phyloP scores from a whole-genome alignment of 2,113 vertebrate genomes.

The Psilopsiagon aymara region DNA sequence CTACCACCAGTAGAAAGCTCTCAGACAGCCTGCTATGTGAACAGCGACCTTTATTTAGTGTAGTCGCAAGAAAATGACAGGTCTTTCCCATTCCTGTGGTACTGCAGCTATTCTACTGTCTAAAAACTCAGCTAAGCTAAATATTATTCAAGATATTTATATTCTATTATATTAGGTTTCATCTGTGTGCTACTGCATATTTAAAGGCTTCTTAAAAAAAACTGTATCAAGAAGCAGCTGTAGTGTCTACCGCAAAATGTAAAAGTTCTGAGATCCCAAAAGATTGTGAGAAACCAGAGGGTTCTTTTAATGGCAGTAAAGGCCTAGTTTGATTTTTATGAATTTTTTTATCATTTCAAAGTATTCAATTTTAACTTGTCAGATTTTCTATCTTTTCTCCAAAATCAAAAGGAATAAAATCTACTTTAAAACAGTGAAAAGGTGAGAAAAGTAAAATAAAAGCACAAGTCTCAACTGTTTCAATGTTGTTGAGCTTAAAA shows the following conservation, averaged over 20 bases:
- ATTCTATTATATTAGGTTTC: background rate
- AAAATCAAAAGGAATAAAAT: background rate
- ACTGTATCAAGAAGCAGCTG: background rate
- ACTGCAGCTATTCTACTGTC: background rate
- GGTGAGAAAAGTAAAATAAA: background rate
- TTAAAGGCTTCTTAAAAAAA: background rate
- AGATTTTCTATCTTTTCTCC: background rate
- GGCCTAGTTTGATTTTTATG: background rate
- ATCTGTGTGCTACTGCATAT: background rate
- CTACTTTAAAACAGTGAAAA: background rate
- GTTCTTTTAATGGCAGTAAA: background rate
- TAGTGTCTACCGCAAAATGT: background rate
- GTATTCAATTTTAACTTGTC: background rate
- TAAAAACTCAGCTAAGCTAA: background rate
- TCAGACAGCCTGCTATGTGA: background rate
- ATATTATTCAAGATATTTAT: background rate
- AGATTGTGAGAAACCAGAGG: background rate
- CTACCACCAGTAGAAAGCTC: background rate
- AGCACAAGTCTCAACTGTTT: background rate
- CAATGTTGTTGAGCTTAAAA: background rate
- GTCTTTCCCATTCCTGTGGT: background rate
- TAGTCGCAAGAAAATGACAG: background rate
- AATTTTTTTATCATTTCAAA: background rate
- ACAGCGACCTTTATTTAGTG: background rate
- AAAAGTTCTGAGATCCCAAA: background rate